A percentile compares a stretch with the other conserved stretches of the same genome.
Conservation (phyloP, 2,113 vertebrate species). For the Neotragus moschatus region DNA sequence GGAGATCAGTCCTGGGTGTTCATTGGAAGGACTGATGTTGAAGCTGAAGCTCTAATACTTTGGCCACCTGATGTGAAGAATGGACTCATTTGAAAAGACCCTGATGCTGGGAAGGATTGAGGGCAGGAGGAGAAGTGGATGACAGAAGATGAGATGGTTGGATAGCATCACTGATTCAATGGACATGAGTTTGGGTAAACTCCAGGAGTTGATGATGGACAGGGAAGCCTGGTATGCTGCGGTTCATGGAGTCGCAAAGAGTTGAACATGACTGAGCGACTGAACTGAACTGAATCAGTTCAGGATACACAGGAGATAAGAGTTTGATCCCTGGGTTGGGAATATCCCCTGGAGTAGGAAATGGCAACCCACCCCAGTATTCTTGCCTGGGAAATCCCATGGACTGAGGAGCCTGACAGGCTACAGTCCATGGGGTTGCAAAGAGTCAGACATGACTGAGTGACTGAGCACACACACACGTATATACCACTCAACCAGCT, state of each 20-base stretch:
- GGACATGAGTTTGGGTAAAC: not conserved
- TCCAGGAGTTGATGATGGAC: not conserved
- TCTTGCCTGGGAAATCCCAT: not conserved
- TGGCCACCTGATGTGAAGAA: not conserved
- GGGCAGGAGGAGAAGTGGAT: not conserved
- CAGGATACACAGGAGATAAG: not conserved
- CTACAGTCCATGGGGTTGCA: not conserved
- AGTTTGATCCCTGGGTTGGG: not conserved
- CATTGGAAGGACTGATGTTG: not conserved
- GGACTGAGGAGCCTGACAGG: not conserved
- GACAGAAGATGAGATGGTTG: not conserved
- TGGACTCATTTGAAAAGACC: not conserved
- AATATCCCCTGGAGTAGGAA: not conserved
- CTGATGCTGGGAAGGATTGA: not conserved
- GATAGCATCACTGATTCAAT: not conserved
- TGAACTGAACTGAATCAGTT: not conserved
- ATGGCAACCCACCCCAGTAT: not conserved
- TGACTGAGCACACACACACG: not conserved
- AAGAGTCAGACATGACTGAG: not conserved
- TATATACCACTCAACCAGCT: not conserved
- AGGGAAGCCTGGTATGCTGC: not conserved
- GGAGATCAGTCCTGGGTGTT: not conserved
- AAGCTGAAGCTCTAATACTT: not conserved
- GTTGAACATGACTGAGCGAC: not conserved
- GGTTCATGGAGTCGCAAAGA: not conserved